Base-by-base conservation (phyloP, 2,797 vertebrate species). In the Streptopelia turtur region DNA sequence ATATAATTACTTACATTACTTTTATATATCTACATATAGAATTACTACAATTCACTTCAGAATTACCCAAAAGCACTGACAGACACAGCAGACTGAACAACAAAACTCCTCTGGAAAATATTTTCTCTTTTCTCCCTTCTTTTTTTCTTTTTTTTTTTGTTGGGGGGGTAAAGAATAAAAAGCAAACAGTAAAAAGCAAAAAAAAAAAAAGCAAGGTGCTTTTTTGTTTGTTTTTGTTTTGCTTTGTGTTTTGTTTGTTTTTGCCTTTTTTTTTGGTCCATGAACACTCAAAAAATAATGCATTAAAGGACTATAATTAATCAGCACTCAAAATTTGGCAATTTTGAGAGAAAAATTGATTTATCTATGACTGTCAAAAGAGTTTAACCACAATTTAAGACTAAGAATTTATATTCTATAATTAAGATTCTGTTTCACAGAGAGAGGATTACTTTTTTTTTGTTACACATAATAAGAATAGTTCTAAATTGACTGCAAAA, bases 281-380 rank as follows among this genome's bases (percentile, higher is more conserved):
- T 6, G 9, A 81, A 71, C 43, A 74, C 7, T 39, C 11, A 60
- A 66, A 52, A 90, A 81, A n/a, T 14, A 41, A 63, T 56, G 30
- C 20, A 56, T 64, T 82, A 65, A 28, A 87, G 49, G 21, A 81
- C 9, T 18, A 0, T 18, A 52, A 72, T 30, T 77, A 6, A 27
- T 57, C 11, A 76, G 5, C 16, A 76, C 3, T 45, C 2, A 89
- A n/a, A 27, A 77, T 45, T 1, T 43, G 21, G 31, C 0, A 1
- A 33, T 39, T 90, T 79, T 50, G 56, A 16, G 83, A 35, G 11
- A 56, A 61, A 83, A 75, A 59, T 1, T 57, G 33, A 75, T 56
- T 59, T 27, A 74, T 61, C 10, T 64, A 13, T 37, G 12, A 75
- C 21, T 68, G 52, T 5, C n/a, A 64, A 35, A 49, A 47, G 5